Conservation (phyloP, 92 coral and sea anemone genomes). For the Parazoanthus darwini region DNA sequence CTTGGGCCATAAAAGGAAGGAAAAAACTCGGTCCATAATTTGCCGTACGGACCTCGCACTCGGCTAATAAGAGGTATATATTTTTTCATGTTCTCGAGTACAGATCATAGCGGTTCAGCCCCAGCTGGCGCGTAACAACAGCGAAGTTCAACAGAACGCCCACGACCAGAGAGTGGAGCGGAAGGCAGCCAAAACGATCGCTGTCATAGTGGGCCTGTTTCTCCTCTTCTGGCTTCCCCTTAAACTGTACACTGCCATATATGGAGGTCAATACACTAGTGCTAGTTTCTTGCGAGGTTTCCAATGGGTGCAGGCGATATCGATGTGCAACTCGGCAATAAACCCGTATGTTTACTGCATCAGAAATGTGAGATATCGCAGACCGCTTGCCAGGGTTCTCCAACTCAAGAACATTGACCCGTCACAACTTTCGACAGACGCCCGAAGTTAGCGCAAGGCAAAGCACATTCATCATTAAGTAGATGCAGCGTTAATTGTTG, state of each 20-base stretch:
- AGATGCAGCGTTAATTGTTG: too few relatives aligned
- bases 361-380: background rate
- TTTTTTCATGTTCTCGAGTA: too few relatives aligned
- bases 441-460: too few relatives aligned
- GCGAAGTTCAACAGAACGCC: background rate
- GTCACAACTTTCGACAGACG: background rate
- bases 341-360: background rate
- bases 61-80: too few relatives aligned
- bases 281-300: background rate
- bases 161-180: background rate
- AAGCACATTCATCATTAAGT: too few relatives aligned
- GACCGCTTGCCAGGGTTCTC: background rate
- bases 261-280: background rate
- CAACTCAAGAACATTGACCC: background rate
- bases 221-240: background rate
- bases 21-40: too few relatives aligned
- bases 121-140: background rate
- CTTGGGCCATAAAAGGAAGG: too few relatives aligned
- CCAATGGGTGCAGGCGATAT: background rate
- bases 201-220: background rate
- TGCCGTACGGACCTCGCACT: too few relatives aligned
- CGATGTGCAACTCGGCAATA: too few relatives aligned
- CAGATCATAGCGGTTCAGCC: background rate
- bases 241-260: background rate
- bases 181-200: slow-evolving; percentile 13